phyloP scores from a whole-genome alignment of 2,797 vertebrate species.

The Amazona finschi region DNA sequence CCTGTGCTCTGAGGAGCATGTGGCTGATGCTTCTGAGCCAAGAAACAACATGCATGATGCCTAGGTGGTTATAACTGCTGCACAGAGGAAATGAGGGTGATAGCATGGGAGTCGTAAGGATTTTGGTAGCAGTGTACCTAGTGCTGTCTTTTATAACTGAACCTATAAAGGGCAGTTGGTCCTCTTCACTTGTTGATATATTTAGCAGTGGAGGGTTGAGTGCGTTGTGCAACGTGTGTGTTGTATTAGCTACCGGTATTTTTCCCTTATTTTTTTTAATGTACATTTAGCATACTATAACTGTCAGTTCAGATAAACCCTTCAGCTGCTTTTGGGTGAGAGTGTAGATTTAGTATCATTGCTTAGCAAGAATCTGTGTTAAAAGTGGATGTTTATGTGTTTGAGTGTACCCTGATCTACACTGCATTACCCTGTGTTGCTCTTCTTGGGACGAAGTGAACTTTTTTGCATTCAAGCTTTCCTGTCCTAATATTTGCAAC shows the following conservation, averaged over 20 bases:
- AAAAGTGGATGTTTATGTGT: neutral
- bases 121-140: neutral
- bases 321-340: neutral
- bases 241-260: neutral
- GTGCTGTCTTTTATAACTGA: neutral
- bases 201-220: neutral
- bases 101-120: neutral
- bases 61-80: neutral
- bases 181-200: neutral
- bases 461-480: neutral
- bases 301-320: neutral
- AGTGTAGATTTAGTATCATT: neutral
- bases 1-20: neutral
- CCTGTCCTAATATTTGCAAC: neutral
- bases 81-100: neutral
- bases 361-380: neutral
- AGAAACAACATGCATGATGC: neutral
- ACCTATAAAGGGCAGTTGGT: neutral
- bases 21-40: neutral
- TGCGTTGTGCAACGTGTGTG: neutral
- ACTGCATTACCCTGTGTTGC: neutral
- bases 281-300: fast-evolving
- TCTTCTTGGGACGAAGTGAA: neutral
- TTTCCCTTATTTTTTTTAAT: neutral
- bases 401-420: neutral